These are phyloP conservation scores for Stratiolaelaps scimitus DNA, from an alignment of 1,140 invertebrate genomes.

Conservation along the genomic window DNA sequence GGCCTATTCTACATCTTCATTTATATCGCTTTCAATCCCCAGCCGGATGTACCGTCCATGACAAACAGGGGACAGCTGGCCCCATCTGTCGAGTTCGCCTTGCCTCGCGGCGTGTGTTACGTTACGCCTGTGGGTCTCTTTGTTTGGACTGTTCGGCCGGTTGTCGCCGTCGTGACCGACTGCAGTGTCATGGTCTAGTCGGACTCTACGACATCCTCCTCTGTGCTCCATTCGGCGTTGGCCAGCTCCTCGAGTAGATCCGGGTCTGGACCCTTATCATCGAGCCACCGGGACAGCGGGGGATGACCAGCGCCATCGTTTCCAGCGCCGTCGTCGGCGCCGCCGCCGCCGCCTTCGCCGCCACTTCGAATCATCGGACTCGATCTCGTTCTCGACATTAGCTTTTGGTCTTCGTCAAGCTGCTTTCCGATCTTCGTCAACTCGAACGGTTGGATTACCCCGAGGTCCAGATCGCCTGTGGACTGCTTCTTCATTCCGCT, in stretches of 20 bases:
- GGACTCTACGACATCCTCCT: conserved; percentile 1
- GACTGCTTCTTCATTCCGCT: too few species aligned
- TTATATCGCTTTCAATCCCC: background rate
- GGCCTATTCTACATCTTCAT: too few species aligned
- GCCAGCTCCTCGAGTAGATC: conserved; percentile 10
- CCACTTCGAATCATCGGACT: background rate
- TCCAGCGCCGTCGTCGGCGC: background rate
- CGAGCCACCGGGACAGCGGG: background rate
- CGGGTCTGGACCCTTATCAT: background rate
- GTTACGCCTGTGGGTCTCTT: too few species aligned
- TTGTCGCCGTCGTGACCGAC: background rate
- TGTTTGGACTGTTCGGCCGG: too few species aligned
- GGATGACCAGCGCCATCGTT: background rate
- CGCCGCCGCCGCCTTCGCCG: background rate
- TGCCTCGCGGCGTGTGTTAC: too few species aligned
- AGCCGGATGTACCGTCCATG: background rate
- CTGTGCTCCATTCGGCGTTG: conserved; percentile 22
- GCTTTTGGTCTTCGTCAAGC: conserved; percentile 5
- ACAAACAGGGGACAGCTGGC: too few species aligned
- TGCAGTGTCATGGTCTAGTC: background rate
- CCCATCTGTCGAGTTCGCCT: too few species aligned
- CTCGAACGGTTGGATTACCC: background rate
- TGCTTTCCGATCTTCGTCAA: background rate
- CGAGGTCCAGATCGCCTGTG: too few species aligned
- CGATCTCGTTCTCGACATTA: background rate